phyloP scores from a whole-genome alignment of 2,113 vertebrate species.

The Tragulus kanchil region DNA sequence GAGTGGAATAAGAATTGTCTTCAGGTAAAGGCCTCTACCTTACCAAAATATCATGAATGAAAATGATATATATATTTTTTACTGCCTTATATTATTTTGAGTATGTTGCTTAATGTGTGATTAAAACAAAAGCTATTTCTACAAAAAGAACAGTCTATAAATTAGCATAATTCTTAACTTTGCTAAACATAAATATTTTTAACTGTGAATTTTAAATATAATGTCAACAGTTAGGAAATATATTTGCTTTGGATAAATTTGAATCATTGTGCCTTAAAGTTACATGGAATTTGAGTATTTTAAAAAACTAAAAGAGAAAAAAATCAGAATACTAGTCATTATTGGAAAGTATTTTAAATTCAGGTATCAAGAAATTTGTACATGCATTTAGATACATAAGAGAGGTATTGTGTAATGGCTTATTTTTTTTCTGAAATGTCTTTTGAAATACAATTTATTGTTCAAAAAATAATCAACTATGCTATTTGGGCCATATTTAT shows the following conservation, averaged over 20 bases:
- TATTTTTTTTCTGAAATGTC: not conserved
- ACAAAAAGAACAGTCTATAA: not conserved
- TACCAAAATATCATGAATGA: not conserved
- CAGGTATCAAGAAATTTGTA: not conserved
- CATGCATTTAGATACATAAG: not conserved
- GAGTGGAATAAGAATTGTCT: not conserved
- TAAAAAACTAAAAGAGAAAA: not conserved
- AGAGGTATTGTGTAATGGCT: fast-evolving
- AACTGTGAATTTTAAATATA: not conserved
- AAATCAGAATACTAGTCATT: not conserved
- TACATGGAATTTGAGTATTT: not conserved
- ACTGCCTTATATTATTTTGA: not conserved
- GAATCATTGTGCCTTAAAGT: not conserved
- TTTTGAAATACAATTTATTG: not conserved
- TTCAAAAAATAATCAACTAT: not conserved
- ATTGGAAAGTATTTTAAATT: slow-evolving; percentile 3
- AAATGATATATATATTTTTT: not conserved
- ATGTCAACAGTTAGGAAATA: not conserved
- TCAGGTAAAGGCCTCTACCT: not conserved
- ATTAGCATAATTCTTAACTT: not conserved
- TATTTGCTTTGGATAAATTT: not conserved
- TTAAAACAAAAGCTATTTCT: slow-evolving; percentile 13
- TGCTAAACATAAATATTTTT: not conserved
- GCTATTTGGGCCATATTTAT: not conserved
- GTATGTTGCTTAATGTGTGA: not conserved